These are phyloP conservation scores for Atta cephalotes DNA, from an alignment of 1,140 invertebrate species.

Conservation along the genomic window DNA sequence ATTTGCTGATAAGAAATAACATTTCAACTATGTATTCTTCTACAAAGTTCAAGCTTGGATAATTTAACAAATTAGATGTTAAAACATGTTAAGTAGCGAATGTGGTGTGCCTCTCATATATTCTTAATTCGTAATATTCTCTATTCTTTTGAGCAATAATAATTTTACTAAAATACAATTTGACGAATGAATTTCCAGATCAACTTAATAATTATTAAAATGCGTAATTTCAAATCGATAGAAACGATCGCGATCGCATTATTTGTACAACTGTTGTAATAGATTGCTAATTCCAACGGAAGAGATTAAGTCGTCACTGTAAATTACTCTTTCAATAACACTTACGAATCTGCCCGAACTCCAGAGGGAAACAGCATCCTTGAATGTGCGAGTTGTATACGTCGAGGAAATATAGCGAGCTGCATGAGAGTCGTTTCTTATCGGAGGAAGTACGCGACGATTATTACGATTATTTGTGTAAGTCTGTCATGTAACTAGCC, in stretches of 20 bases:
- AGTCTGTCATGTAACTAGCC: constrained; percentile 38
- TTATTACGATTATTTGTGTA: constrained; percentile 47
- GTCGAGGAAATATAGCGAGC: background rate
- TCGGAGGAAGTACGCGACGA: background rate
- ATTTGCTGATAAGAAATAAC: background rate
- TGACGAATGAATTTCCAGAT: background rate
- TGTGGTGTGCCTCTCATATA: background rate
- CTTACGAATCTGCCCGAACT: background rate
- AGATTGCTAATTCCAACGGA: constrained; percentile 19
- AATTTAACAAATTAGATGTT: background rate
- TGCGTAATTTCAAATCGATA: background rate
- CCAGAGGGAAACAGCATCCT: constrained; percentile 7
- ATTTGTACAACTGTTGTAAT: background rate
- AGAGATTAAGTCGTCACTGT: background rate
- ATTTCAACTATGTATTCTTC: background rate
- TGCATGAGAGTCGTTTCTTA: constrained; percentile 9
- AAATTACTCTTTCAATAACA: constrained; percentile 6
- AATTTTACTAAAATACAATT: background rate
- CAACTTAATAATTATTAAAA: background rate
- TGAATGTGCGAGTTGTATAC: constrained; percentile 8
- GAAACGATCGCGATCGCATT: background rate
- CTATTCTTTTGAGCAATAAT: background rate
- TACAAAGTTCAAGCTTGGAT: background rate
- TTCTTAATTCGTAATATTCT: background rate
- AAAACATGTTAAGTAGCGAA: background rate